Percentiles rank a stretch among this genome's conserved stretches.
These are phyloP conservation scores for Albula glossodonta DNA, from an alignment of 2,113 vertebrate species.

Conservation along the genomic window DNA sequence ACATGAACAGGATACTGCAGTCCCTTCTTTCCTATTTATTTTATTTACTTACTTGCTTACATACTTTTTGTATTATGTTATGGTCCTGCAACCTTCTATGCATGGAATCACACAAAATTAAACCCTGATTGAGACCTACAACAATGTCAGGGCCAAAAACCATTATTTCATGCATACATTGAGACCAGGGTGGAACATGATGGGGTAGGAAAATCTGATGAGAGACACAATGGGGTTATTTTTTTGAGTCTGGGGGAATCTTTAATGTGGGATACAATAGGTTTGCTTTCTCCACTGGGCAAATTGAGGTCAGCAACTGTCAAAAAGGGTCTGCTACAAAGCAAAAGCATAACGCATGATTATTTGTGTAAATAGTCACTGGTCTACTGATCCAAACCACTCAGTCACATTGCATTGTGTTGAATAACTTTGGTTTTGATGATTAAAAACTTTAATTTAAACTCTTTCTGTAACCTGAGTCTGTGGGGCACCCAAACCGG, in stretches of 20 bases:
- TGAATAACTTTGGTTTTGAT: background rate
- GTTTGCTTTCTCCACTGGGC: background rate
- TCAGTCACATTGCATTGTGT: conserved; percentile 45
- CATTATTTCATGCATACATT: background rate
- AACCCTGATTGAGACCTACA: background rate
- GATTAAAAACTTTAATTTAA: background rate
- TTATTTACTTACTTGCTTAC: too few relatives aligned
- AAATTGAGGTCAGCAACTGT: background rate
- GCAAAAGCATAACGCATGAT: background rate
- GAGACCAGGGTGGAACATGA: background rate
- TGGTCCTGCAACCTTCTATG: too few relatives aligned
- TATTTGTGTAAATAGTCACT: conserved; percentile 59
- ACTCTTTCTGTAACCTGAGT: background rate
- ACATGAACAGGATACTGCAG: too few relatives aligned
- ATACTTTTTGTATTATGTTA: too few relatives aligned
- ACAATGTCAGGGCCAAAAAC: background rate
- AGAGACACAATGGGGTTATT: background rate
- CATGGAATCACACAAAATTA: background rate
- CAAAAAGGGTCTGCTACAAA: background rate
- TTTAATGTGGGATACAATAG: background rate
- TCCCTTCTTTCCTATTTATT: too few relatives aligned
- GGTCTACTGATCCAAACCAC: conserved; percentile 55
- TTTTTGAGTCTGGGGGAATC: background rate
- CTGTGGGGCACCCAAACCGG: background rate
- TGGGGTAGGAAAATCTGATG: background rate